Evolutionary conservation across 2,888 invertebrate genomes (phyloP), one percentile per base, ranked within the genome.

Genomic region (Scaptodrosophila latifasciaeformis): DNA sequence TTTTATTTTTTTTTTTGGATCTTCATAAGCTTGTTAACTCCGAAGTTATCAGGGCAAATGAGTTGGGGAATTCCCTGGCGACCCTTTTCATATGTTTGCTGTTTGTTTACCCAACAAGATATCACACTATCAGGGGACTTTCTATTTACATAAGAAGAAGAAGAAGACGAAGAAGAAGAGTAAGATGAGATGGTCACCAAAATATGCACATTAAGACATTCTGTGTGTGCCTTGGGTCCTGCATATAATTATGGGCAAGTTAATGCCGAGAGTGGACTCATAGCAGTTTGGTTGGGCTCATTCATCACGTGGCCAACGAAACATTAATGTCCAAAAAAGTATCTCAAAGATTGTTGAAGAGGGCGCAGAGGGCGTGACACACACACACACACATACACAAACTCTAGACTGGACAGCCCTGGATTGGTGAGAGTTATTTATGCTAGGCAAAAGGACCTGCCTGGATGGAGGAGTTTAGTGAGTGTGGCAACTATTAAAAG

Each of bases 371-470:
- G 13, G 18, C 31, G 30, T 12, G 35, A 31, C 27, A 21, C 15
- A 47, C 19, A 24, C 35, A 64, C 27, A 31, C 12, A 45, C 49
- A 44, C 39, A 19, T 47, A 30, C 42, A 24, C 27, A 30, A 48
- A 52, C 42, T n/a, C 19, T 19, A 10, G n/a, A 18, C 6, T 19
- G 19, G 19, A 17, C 19, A 40, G n/a, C n/a, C n/a, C n/a, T n/a
- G n/a, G n/a, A n/a, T n/a, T n/a, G n/a, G n/a, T n/a, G n/a, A n/a
- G 61, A 75, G 68, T 78, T 81, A 75, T 81, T 78, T 78, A 75
- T 78, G 78, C 63, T 58, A 54, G 59, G 56, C 63, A 52, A n/a
- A 3, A 17, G 44, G 12, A 30, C 39, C 18, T 34, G 13, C 6
- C 7, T 15, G 13, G n/a, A n/a, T n/a, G n/a, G 34, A 34, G 34